Percentiles rank a stretch among this genome's conserved stretches.
Conservation (phyloP, 2,113 vertebrate species). For the Ifrita kowaldi region DNA sequence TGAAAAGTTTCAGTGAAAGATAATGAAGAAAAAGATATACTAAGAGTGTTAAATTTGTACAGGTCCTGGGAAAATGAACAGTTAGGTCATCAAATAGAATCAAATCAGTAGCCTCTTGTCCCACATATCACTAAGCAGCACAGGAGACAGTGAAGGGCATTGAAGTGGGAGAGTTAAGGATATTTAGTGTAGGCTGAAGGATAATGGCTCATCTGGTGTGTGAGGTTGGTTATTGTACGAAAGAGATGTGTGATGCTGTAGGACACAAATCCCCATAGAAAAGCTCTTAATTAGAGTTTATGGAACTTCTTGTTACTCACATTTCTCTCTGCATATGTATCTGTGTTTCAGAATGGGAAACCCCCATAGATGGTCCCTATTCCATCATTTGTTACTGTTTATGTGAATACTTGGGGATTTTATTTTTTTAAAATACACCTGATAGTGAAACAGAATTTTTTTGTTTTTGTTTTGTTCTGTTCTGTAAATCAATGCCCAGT, state of each 20-base stretch:
- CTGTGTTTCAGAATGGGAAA: not conserved
- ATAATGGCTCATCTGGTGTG: not conserved
- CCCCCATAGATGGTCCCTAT: not conserved
- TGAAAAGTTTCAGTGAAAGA: not conserved
- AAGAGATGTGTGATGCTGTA: not conserved
- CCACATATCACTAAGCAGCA: rapidly evolving
- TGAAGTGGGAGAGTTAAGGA: not conserved
- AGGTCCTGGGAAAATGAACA: not conserved
- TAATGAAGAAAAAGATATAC: not conserved
- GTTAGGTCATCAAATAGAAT: not conserved
- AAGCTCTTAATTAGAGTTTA: not conserved
- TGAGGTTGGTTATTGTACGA: not conserved
- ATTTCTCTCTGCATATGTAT: not conserved
- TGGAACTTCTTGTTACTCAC: not conserved
- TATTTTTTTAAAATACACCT: not conserved
- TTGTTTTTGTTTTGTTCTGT: not conserved
- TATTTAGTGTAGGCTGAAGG: not conserved
- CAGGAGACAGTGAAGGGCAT: not conserved
- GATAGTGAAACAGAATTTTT: not conserved
- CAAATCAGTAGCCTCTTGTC: not conserved
- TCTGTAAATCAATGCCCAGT: not conserved
- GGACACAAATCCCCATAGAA: not conserved
- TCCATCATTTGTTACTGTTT: not conserved
- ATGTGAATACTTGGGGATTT: not conserved
- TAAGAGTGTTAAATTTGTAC: not conserved